Conservation (phyloP, 2,888 invertebrate genomes). For the Plebejus argus region DNA sequence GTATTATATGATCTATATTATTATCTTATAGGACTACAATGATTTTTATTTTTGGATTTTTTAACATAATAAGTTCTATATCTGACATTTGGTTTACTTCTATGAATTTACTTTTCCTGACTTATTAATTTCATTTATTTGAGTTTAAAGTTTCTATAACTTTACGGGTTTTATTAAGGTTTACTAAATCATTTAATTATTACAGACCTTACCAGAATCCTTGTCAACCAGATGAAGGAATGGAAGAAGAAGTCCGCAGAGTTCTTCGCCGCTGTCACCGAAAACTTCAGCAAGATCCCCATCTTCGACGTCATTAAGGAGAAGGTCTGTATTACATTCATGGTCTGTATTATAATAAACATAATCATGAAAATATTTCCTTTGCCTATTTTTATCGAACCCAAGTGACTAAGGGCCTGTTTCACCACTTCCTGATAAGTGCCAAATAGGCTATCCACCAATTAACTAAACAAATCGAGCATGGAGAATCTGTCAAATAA, state of each 20-base stretch:
- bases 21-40: background rate
- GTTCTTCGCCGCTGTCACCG: slow-evolving; percentile 56
- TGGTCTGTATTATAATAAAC: background rate
- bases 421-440: too few relatives aligned
- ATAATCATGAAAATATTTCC: background rate
- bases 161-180: background rate
- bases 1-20: background rate
- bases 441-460: too few relatives aligned
- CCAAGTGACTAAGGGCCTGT: too few relatives aligned
- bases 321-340: slow-evolving; percentile 54
- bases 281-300: slow-evolving; percentile 69
- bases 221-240: slow-evolving; percentile 69
- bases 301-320: slow-evolving; percentile 61
- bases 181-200: background rate
- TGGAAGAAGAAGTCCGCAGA: slow-evolving; percentile 58
- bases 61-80: too few relatives aligned
- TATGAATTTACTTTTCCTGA: too few relatives aligned
- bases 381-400: too few relatives aligned
- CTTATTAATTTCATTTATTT: background rate
- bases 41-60: background rate
- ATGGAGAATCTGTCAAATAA: too few relatives aligned
- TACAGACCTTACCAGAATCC: slow-evolving; percentile 67
- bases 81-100: too few relatives aligned
- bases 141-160: background rate
- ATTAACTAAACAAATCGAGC: too few relatives aligned